phyloP scores from a whole-genome alignment of 2,113 vertebrate species.

The Leucosticte australis region DNA sequence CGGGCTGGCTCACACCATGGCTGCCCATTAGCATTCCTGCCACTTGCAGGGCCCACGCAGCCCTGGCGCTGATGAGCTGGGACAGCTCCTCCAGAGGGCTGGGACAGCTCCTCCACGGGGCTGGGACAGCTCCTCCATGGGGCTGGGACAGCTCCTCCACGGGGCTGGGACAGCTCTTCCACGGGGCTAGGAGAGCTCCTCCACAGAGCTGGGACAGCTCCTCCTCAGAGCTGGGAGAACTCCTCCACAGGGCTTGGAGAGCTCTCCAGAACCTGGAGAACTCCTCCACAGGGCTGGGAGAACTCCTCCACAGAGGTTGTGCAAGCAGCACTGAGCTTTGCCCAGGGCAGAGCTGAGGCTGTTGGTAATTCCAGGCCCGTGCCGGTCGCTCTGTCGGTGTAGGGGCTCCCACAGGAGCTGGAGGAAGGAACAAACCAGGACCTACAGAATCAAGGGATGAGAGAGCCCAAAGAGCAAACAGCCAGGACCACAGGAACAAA shows the following conservation, averaged over 20 bases:
- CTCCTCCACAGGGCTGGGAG: neutral
- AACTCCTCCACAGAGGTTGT: neutral
- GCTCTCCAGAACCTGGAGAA: neutral
- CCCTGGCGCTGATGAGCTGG: neutral
- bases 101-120: neutral
- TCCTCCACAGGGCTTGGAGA: no score
- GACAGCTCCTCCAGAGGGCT: neutral
- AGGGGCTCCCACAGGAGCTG: neutral
- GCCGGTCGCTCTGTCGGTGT: rapidly evolving
- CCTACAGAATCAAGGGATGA: neutral
- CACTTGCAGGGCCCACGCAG: neutral
- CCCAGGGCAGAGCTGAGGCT: neutral
- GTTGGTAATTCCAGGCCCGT: neutral
- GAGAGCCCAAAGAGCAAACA: neutral
- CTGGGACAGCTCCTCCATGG: neutral
- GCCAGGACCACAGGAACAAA: neutral
- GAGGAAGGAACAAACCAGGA: neutral
- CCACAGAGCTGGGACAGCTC: neutral
- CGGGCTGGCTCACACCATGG: neutral
- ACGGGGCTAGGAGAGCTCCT: neutral
- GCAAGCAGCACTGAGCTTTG: neutral
- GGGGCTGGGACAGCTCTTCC: neutral
- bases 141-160: neutral
- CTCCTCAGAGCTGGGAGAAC: neutral
- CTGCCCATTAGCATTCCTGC: slow-evolving; percentile 24